Base-by-base conservation (phyloP, 2,797 vertebrate genomes). In the Heteromormyrus szaboi region DNA sequence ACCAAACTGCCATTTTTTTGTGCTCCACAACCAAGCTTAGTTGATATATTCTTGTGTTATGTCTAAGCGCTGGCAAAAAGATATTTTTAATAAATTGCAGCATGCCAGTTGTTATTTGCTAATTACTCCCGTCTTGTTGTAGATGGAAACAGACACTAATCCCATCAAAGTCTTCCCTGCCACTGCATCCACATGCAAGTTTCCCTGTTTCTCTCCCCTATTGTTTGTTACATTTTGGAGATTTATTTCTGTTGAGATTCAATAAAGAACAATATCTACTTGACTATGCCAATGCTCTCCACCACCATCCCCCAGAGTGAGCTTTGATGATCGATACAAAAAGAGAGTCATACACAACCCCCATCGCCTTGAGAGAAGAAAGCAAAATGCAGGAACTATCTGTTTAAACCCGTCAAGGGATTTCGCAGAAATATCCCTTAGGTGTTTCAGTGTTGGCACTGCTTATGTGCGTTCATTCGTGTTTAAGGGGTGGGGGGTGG, bases 91-190 rank as follows among this genome's bases (percentile, higher is more conserved):
- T n/a, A 93, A 94, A 93, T 91, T 93, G 92, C 91, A 93, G 94
- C 92, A 92, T 68, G 92, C 93, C 94, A 92, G 93, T 93, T 94
- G 93, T 94, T 95, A 95, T 94, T 96, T 95, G 93, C 93, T 95
- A 95, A 96, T 96, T 95, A 94, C 93, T 94, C 89, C 90, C 89
- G 92, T 87, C 86, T 91, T 90, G 90, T 85, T 72, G 72, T 92
- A 91, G 92, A 91, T 51, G 90, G 93, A 91, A 88, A 95, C 93
- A 92, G 89, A 91, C 89, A 91, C 94, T 94, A 95, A 96, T 94
- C 93, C 91, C 92, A 95, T 95, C 94, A 93, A 92, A 94, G 91
- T 92, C 92, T 91, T 90, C 91, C 91, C 92, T 44, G 72, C 92
- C 93, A 91, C 56, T 89, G 54, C 83, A 37, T 68, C 89, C 91